Base-by-base conservation (phyloP, 53 echinoderm and acorn worm genomes). In the Apostichopus leukothele region DNA sequence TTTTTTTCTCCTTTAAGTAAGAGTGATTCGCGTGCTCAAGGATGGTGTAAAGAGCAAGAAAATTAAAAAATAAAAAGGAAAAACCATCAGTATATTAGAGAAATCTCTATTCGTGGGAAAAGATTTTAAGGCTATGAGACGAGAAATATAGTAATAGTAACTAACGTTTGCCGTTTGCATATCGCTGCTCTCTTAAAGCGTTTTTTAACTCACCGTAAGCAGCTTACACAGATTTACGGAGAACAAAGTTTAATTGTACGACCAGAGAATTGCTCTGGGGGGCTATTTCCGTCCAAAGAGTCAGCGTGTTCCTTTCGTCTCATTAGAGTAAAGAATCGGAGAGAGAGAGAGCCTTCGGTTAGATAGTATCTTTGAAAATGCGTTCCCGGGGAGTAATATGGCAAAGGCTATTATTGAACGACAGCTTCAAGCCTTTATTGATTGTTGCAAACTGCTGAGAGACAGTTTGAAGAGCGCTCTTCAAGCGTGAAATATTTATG, bases 401-500 rank as follows among this genome's bases (percentile, higher is more conserved):
- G 85, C 85, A 51, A 67, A 63, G 85, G 66, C 85, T 85, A 85
- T 85, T 85, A 63, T 67, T 63, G 85, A 66, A 67, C 61, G 85
- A 85, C 85, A 85, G 85, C 66, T 85, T 85, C 66, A 85, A 85
- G 85, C 85, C 85, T 63, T 85, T 85, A 85, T 85, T 67, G 85
- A 85, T 85, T 85, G 85, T 85, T 67, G 66, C 66, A 66, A 85
- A 66, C 85, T 85, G 85, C 60, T 16, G 67, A 85, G 66, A 85
- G 85, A 85, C 85, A 85, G 85, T 85, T 85, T 85, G 85, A 66
- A 85, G 85, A 67, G 67, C 27, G 66, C 66, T 67, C 85, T 67
- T 85, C 39, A 85, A 85, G 85, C 85, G 67, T 85, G 85, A 85
- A 85, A 85, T 85, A 85, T 85, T 85, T 85, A 85, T 85, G 85